These are phyloP conservation scores for Neopipo cinnamomea DNA, from an alignment of 2,113 vertebrate genomes.

Conservation along the genomic window DNA sequence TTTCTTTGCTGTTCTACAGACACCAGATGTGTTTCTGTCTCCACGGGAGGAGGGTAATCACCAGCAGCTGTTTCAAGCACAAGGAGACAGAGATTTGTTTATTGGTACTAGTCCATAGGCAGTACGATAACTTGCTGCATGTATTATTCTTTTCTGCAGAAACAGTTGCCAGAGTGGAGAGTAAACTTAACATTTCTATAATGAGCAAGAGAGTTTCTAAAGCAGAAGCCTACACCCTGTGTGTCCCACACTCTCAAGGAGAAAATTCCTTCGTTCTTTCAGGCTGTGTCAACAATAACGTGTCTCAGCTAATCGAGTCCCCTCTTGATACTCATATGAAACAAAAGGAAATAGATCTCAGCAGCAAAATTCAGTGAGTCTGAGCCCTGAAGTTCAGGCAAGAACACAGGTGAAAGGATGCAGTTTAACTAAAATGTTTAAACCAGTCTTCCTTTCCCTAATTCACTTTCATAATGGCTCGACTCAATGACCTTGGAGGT, in stretches of 20 bases:
- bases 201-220: not conserved
- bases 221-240: not conserved
- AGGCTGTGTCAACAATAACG: not conserved
- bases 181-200: not conserved
- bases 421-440: not conserved
- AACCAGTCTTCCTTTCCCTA: not conserved
- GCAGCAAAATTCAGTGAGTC: not conserved
- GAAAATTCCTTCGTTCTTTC: not conserved
- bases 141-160: not conserved
- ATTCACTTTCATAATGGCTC: not conserved
- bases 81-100: conserved; percentile 9
- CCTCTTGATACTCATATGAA: not conserved
- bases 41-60: conserved; percentile 35
- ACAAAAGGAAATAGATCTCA: not conserved
- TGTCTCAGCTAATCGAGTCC: not conserved
- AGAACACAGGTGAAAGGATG: not conserved
- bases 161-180: not conserved
- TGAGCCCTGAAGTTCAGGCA: not conserved
- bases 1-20: not conserved
- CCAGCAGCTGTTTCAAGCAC: conserved; percentile 26
- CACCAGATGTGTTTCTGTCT: conserved; percentile 47
- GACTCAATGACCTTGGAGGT: not conserved
- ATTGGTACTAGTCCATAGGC: not conserved
- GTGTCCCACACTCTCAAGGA: not conserved
- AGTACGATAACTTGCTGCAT: not conserved